Evolutionary conservation across 2,113 vertebrate species (phyloP), one percentile per base, ranked within the genome.

Genomic region (Lophura nycthemera): DNA sequence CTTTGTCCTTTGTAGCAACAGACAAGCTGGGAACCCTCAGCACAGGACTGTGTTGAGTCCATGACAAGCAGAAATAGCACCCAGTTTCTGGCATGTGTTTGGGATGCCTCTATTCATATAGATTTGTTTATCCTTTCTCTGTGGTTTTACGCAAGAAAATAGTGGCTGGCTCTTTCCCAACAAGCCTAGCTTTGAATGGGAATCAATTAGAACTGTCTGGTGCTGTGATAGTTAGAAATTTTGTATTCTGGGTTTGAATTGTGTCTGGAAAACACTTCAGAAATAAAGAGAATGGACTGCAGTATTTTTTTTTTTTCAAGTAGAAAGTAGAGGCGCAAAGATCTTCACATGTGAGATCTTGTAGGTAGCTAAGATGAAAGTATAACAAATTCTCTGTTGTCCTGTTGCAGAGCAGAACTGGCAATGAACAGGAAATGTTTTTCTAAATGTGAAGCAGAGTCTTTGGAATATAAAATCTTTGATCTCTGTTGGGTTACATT

Each of bases 1-100:
- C 50, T 5, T 20, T 0, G 0, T 27, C 50, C 36, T 20, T 6
- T 0, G 1, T 8, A 52, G 20, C 72, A 72, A 17, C 19, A 25
- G 42, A 25, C 15, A 40, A 73, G 18, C 14, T 12, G 34, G n/a
- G 20, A 34, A 6, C 10, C 61, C 27, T 40, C 21, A 76, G 18
- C 42, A 8, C 40, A 43, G 45, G 64, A 22, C n/a, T 77, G n/a
- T 16, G 17, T 0, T 30, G 29, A 61, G 57, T 45, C 19, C 43
- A 52, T 12, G 25, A 20, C 16, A 43, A 40, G 6, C 63, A 70
- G 45, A 74, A 82, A 57, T 32, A 84, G n/a, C 2, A 61, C 7
- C 5, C 20, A 15, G 22, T 7, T 76, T 85, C 32, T 16, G 8
- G 27, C 0, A 1, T 25, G 70, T 38, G 5, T 59, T 54, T 40